Base-by-base conservation (phyloP, 2,797 vertebrate species). In the Gambusia yucatana region DNA sequence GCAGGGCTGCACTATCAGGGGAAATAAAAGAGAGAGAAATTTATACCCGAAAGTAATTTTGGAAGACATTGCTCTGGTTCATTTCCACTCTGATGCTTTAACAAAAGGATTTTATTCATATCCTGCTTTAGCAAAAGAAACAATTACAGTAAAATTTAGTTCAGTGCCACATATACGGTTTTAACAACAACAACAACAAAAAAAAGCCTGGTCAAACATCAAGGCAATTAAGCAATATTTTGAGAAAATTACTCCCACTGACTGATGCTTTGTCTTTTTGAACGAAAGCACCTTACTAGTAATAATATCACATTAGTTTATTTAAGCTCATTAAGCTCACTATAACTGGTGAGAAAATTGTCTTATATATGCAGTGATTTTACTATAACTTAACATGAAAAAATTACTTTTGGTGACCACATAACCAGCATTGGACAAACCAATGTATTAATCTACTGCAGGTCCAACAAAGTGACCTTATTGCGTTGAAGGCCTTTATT, bases 1-100 rank as follows among this genome's bases (percentile, higher is more conserved):
- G 41, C 43, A 46, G 59, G 59, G 46, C 57, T 83, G 43, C 47
- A 82, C 83, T 73, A 61, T 69, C 76, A 73, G 73, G 65, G 72
- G 69, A 46, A 77, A 65, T 82, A 63, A 82, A 79, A 76, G 72
- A 50, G 39, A 71, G 46, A 67, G 50, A 80, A 70, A 70, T 46
- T 70, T n/a, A 46, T 46, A 70, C 41, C 25, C 7, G 25, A 70
- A 70, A 46, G 43, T 70, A 44, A 69, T 69, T 43, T 43, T 43
- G 65, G 22, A 69, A 70, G 41, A 28, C 67, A 44, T 28, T 70
- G 41, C n/a, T 70, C 67, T 6, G 13, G 41, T 70, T 70, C 13
- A 44, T 76, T 69, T 44, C 25, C 39, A 44, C 67, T 70, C 43
- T 46, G 43, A 70, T 46, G 67, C 67, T 70, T 70, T 70, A 28